Percentiles rank a stretch among this genome's conserved stretches.
phyloP scores from a whole-genome alignment of 2,888 invertebrate genomes.

The Ecliptopera silaceata region DNA sequence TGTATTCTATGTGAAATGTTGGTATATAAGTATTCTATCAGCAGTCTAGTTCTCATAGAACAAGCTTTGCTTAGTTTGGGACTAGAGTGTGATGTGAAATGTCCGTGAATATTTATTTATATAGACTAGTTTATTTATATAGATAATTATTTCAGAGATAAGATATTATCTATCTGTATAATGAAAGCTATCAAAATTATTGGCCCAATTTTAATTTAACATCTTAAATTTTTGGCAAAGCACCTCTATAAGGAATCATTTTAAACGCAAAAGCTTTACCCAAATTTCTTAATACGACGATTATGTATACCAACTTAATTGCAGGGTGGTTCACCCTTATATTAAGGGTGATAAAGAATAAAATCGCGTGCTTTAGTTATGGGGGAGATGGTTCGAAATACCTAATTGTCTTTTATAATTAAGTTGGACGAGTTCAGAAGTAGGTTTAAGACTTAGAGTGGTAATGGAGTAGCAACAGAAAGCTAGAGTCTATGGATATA shows the following conservation, averaged over 20 bases:
- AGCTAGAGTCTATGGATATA: neutral
- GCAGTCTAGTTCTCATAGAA: too few relatives aligned
- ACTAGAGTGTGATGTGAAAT: too few relatives aligned
- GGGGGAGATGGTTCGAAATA: conserved; percentile 34
- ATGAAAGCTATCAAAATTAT: conserved; percentile 21
- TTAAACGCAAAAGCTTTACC: conserved; percentile 46
- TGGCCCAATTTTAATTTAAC: conserved; percentile 13
- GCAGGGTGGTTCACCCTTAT: conserved; percentile 31
- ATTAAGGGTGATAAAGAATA: conserved; percentile 17
- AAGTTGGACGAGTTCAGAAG: conserved; percentile 55
- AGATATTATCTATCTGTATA: neutral
- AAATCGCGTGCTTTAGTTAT: conserved; percentile 23
- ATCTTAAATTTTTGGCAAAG: conserved; percentile 29
- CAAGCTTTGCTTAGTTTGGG: too few relatives aligned
- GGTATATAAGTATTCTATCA: too few relatives aligned
- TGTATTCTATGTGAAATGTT: too few relatives aligned
- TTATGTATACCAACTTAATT: conserved; percentile 39
- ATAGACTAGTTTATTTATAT: too few relatives aligned
- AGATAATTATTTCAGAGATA: too few relatives aligned
- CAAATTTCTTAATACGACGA: conserved; percentile 51
- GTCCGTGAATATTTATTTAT: too few relatives aligned
- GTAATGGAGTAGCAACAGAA: neutral
- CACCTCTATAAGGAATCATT: conserved; percentile 41
- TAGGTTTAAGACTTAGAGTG: conserved; percentile 36
- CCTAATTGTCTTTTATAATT: conserved; percentile 64